Evolutionary conservation across 2,113 vertebrate species (phyloP), one percentile per base, ranked within the genome.

Genomic region (Coreoperca whiteheadi): DNA sequence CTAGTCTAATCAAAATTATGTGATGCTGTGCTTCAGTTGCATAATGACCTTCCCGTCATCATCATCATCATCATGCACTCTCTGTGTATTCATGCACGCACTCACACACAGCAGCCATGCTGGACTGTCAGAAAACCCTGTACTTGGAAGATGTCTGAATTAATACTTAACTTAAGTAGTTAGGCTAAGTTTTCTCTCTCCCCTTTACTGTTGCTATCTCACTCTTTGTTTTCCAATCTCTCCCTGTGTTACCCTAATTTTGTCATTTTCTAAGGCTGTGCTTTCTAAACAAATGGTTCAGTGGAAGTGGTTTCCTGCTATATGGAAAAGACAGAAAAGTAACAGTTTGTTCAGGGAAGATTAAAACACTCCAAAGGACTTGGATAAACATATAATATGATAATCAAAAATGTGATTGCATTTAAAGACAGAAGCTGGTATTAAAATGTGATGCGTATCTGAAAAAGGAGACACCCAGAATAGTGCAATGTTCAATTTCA

Each of bases 1-100:
- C 78, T 82, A 8, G 39, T 66, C 57, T 79, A 63, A 79, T 84
- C 78, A 73, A 46, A 73, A 54, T 25, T n/a, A 81, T 70, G 63
- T 9, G 72, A 63, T 65, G 67, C 56, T 60, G 56, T 48, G 74
- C 64, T 57, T 73, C 0, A 34, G 41, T 82, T 89, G 78, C 74
- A 67, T 79, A 82, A 89, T 76, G 57, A 54, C 60, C 71, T 81
- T 74, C 14, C 48, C 50, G 25, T 64, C 59, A 63, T 65, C 51
- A 54, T 28, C 56, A 11, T 61, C 30, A 20, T 60, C 76, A 6
- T 61, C 39, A 48, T 57, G 74, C 48, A 50, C 18, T 72, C 50
- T 30, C 48, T 64, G 41, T 21, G 18, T 9, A 37, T 73, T 67
- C 46, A 69, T 3, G 4, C 10, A 4, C 48, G 37, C 21, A n/a